Evolutionary conservation across 2,888 invertebrate genomes (phyloP).

Genomic region (Scaptomyza caliginosa): DNA sequence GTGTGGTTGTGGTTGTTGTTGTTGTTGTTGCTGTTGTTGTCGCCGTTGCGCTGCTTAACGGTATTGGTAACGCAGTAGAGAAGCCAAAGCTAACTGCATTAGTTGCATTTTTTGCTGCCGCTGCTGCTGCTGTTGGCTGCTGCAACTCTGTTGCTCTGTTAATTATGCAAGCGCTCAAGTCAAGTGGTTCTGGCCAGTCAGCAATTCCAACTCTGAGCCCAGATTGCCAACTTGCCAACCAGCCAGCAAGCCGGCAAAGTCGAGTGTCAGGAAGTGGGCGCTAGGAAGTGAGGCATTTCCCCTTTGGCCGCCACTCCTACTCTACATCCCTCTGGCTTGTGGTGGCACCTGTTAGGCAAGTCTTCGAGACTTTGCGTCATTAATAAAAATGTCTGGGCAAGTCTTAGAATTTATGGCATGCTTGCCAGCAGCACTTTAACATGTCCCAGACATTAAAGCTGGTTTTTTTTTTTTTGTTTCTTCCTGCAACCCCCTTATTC

Average conservation of each 20-base stretch:
- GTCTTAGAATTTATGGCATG: constrained; percentile 78
- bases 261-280: constrained; percentile 58
- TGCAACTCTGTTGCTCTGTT: constrained; percentile 45
- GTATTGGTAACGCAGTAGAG: constrained; percentile 47
- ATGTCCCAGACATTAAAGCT: constrained; percentile 70
- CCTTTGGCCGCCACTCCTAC: neutral
- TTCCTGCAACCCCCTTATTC: neutral
- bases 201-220: constrained; percentile 25
- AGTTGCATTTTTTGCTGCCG: constrained; percentile 48
- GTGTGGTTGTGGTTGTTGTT: constrained; percentile 11
- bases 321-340: neutral
- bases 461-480: constrained; percentile 56
- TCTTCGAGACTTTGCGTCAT: constrained; percentile 63
- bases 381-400: constrained; percentile 77
- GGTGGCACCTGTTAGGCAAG: constrained; percentile 56
- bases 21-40: constrained; percentile 11
- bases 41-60: constrained; percentile 53
- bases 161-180: constrained; percentile 67
- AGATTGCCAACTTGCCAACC: constrained; percentile 27
- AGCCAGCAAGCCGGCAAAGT: constrained; percentile 8
- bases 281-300: constrained; percentile 44
- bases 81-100: constrained; percentile 66
- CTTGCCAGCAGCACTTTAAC: constrained; percentile 68
- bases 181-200: constrained; percentile 41
- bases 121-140: constrained; percentile 7